These are phyloP conservation scores for Neolamprologus variostigma DNA, from an alignment of 2,113 vertebrate species.

Conservation along the genomic window DNA sequence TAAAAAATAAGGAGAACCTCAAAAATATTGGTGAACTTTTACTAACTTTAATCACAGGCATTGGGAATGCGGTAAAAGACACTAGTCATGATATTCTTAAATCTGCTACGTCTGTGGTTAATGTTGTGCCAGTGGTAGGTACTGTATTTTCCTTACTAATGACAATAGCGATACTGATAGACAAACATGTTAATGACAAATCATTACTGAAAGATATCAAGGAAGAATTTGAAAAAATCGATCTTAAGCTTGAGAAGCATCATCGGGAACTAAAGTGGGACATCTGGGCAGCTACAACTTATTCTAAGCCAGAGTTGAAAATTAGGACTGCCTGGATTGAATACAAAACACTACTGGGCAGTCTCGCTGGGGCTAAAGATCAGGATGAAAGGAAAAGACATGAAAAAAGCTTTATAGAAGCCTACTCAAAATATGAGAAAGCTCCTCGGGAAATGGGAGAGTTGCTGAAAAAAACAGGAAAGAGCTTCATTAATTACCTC, in stretches of 20 bases:
- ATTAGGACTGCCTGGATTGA: rapidly evolving
- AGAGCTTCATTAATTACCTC: background rate
- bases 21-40: rapidly evolving
- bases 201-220: background rate
- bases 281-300: background rate
- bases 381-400: rapidly evolving
- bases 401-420: rapidly evolving
- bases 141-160: background rate
- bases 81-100: rapidly evolving
- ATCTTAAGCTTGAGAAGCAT: background rate
- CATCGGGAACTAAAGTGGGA: rapidly evolving
- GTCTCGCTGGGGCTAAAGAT: rapidly evolving
- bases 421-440: rapidly evolving
- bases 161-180: background rate
- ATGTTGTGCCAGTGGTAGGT: rapidly evolving
- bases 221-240: background rate
- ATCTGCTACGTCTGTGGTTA: rapidly evolving
- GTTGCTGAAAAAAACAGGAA: background rate
- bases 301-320: rapidly evolving
- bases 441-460: rapidly evolving
- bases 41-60: rapidly evolving
- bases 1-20: rapidly evolving
- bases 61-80: rapidly evolving
- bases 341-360: rapidly evolving
- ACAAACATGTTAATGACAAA: rapidly evolving